phyloP scores from a whole-genome alignment of 2,113 vertebrate genomes.

The Reinhardtius hippoglossoides region DNA sequence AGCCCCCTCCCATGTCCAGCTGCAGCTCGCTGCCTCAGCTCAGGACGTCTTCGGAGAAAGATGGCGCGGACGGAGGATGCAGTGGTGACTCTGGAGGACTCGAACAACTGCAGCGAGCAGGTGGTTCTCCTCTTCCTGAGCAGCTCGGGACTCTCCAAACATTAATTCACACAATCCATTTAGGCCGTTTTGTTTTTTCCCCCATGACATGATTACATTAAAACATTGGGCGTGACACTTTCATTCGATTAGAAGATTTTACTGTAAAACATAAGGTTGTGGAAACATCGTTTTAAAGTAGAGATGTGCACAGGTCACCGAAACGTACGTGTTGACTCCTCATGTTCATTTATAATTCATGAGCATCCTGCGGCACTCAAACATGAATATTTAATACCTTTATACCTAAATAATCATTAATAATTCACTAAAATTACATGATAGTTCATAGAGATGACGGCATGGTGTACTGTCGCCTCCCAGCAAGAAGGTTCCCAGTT shows the following conservation, averaged over 20 bases:
- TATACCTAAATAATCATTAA: constrained; percentile 43
- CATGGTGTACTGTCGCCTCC: too few species aligned
- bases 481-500: too few species aligned
- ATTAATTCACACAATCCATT: constrained; percentile 42
- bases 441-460: too few species aligned
- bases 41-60: constrained; percentile 39
- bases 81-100: constrained; percentile 55
- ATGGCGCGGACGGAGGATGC: constrained; percentile 53
- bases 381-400: constrained; percentile 58
- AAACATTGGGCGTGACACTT: constrained; percentile 22
- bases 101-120: constrained; percentile 65
- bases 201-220: background rate
- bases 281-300: constrained; percentile 14
- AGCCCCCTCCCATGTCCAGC: constrained; percentile 73
- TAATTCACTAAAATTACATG: constrained; percentile 23
- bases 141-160: constrained; percentile 45
- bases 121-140: constrained; percentile 69
- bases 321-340: constrained; percentile 25
- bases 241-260: constrained; percentile 38
- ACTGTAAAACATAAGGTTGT: background rate
- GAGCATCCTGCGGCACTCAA: background rate
- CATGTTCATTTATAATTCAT: constrained; percentile 40
- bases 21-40: constrained; percentile 60
- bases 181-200: background rate
- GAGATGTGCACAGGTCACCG: constrained; percentile 13